Evolutionary conservation across 2,888 invertebrate genomes (phyloP).

Genomic region (Phortica okadai): DNA sequence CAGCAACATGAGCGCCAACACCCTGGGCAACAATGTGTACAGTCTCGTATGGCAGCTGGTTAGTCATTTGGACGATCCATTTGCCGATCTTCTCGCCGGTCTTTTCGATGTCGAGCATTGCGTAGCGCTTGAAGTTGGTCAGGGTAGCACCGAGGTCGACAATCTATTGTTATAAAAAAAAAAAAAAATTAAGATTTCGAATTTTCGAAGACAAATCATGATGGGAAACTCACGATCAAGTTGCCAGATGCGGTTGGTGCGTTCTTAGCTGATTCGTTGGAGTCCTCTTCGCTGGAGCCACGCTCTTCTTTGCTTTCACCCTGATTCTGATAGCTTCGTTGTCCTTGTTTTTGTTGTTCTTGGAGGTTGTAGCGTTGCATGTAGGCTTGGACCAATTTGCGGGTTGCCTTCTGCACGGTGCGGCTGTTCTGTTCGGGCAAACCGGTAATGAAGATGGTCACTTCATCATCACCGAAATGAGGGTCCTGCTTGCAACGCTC

Average conservation of each 20-base stretch:
- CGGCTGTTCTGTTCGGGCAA: constrained; percentile 56
- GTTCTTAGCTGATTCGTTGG: constrained; percentile 47
- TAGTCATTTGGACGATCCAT: constrained; percentile 61
- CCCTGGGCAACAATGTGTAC: constrained; percentile 72
- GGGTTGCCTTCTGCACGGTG: constrained; percentile 63
- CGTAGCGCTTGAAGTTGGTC: constrained; percentile 61
- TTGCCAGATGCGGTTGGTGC: constrained; percentile 54
- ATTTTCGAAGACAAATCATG: constrained; percentile 66
- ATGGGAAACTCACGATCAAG: constrained; percentile 62
- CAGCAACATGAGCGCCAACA: constrained; percentile 73
- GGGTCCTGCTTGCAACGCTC: constrained; percentile 51
- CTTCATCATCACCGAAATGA: constrained; percentile 68
- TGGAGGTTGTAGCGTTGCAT: constrained; percentile 66
- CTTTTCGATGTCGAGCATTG: constrained; percentile 58
- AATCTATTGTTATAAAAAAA: constrained; percentile 48
- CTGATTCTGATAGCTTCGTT: constrained; percentile 33
- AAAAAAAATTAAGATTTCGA: background rate
- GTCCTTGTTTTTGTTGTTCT: constrained; percentile 39
- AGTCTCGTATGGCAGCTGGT: constrained; percentile 59
- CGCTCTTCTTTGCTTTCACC: constrained; percentile 30
- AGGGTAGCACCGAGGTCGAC: constrained; percentile 68
- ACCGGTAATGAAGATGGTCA: constrained; percentile 72
- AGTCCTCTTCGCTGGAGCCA: constrained; percentile 59
- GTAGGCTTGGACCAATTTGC: constrained; percentile 68
- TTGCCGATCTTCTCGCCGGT: constrained; percentile 66